Evolutionary conservation across 2,797 vertebrate species (phyloP).

Genomic region (Anguilla marmorata): DNA sequence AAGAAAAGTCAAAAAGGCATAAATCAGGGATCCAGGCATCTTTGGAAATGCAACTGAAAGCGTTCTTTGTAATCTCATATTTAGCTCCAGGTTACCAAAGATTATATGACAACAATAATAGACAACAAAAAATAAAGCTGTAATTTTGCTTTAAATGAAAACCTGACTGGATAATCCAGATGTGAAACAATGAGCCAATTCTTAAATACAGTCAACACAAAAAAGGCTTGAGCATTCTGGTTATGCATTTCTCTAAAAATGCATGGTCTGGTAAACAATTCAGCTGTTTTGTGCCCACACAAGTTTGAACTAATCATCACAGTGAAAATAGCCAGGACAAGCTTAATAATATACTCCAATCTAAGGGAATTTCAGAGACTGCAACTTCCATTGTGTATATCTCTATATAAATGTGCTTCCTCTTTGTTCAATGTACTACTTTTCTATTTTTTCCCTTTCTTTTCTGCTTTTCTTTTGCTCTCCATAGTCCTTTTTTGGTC

Average conservation of each 20-base stretch:
- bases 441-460: conserved; percentile 3
- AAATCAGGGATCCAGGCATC: neutral
- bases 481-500: neutral
- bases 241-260: conserved; percentile 26
- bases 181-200: conserved; percentile 41
- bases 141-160: neutral
- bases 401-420: conserved; percentile 60
- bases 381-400: conserved; percentile 53
- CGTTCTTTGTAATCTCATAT: neutral
- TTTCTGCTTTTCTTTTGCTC: conserved; percentile 11
- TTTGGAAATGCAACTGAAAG: neutral
- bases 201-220: conserved; percentile 42
- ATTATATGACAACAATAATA: neutral
- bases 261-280: conserved; percentile 42
- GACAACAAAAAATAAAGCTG: neutral
- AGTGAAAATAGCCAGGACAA: conserved; percentile 54
- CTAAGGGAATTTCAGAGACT: conserved; percentile 57
- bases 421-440: conserved; percentile 25
- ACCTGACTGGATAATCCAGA: conserved; percentile 56
- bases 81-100: neutral
- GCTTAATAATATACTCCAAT: conserved; percentile 52
- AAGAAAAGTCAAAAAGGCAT: neutral
- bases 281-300: conserved; percentile 41
- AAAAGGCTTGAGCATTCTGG: conserved; percentile 37
- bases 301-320: conserved; percentile 51